Base-by-base conservation (phyloP, 2,797 vertebrate species). In the Sarcophilus harrisii region DNA sequence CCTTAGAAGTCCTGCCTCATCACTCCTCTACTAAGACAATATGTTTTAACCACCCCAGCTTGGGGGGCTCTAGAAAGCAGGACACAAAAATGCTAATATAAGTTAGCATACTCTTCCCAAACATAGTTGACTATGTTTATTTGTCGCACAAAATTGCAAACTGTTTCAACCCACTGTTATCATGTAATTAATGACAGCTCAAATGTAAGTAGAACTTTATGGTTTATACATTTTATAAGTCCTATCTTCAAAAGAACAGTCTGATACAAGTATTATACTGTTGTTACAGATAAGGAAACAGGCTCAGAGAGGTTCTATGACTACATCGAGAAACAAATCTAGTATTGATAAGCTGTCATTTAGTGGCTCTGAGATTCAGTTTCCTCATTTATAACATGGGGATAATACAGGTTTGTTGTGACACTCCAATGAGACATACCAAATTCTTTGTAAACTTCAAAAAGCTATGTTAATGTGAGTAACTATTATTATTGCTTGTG, bases 141-240 rank as follows among this genome's bases (percentile, higher is more conserved):
- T 91, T 92, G 90, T 57, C 81, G 30, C 45, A 66, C 57, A 94
- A 93, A 91, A 92, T 90, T 81, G 94, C 57, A 94, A 97, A 30
- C 27, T 90, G 18, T 73, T 29, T 38, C 27, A 92, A 57, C 55
- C 2, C 6, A 29, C 30, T 91, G 52, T 92, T 66, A 91, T 45
- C 14, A 94, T 60, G 28, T 87, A 90, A 45, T 24, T 94, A 92
- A 96, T 95, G 55, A 91, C 38, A 81, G 9, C 73, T 81, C 38
- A 81, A 45, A 45, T 81, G 45, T 45, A 81, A 45, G n/a, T 38
- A 38, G 18, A 21, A 73, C 66, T 21, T 38, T 38, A 18, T n/a
- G 1, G 54, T 55, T 55, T 55, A 55, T 55, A 55, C 11, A 55
- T 2, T 21, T 81, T 45, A 81, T 21, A 81, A 45, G 18, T 81